These are phyloP conservation scores for Didymodactylos carnosus DNA, from an alignment of 2,888 invertebrate genomes.

Conservation along the genomic window DNA sequence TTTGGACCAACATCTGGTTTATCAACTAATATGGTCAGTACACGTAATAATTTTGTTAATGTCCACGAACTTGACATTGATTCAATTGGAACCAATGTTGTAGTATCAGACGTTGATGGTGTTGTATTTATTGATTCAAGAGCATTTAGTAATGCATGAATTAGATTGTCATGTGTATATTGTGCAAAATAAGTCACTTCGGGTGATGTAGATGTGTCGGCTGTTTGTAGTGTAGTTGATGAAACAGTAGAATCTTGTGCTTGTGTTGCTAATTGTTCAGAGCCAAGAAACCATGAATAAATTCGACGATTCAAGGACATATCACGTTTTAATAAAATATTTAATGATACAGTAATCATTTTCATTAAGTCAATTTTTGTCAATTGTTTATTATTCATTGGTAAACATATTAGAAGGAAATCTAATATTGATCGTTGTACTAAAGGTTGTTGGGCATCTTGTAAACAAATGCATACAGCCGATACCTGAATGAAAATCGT, in stretches of 20 bases:
- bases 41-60: not conserved
- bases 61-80: not conserved
- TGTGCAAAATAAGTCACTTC: not conserved
- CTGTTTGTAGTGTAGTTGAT: too few relatives aligned
- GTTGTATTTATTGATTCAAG: not conserved
- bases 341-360: conserved; percentile 52
- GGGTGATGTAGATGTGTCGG: too few relatives aligned
- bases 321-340: conserved; percentile 54
- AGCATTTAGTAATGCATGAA: not conserved
- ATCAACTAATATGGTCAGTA: not conserved
- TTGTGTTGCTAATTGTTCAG: conserved; percentile 18
- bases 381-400: conserved; percentile 55
- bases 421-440: conserved; percentile 68
- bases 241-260: not conserved
- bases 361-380: conserved; percentile 46
- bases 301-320: conserved; percentile 68
- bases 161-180: not conserved
- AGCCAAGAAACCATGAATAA: conserved; percentile 62
- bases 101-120: not conserved
- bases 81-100: conserved; percentile 1
- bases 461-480: conserved; percentile 56
- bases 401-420: conserved; percentile 58
- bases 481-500: too few relatives aligned
- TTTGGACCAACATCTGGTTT: conserved; percentile 4
- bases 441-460: conserved; percentile 51